A percentile compares a stretch with the other conserved stretches of the same genome.
Conservation (phyloP, 2,113 vertebrate genomes). For the Rhabdomys dilectus region DNA sequence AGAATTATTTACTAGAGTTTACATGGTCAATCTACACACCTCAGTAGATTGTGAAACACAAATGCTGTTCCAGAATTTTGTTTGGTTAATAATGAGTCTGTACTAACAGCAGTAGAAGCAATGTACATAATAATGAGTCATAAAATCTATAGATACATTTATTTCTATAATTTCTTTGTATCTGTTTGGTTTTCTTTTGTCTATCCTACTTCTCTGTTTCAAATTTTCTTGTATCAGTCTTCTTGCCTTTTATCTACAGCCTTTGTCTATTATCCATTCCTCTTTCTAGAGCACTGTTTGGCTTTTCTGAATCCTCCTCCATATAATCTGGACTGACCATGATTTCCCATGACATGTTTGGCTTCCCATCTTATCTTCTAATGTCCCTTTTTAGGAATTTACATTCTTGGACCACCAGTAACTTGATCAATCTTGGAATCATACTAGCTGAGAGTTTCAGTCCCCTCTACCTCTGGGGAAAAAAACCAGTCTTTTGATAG, state of each 20-base stretch:
- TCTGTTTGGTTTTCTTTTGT: constrained; percentile 57
- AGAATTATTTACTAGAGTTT: background rate
- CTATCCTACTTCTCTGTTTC: constrained; percentile 73
- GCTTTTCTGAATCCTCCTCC: constrained; percentile 73
- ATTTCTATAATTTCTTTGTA: constrained; percentile 45
- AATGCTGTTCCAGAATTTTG: background rate
- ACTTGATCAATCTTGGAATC: background rate
- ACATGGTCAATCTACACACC: background rate
- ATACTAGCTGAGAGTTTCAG: constrained; percentile 22
- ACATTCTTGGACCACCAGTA: constrained; percentile 60
- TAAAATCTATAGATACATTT: constrained; percentile 2
- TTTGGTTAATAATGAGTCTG: background rate
- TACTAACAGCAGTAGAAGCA: background rate
- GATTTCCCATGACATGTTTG: background rate
- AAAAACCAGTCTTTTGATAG: constrained; percentile 28
- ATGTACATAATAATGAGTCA: background rate
- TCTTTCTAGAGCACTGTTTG: constrained; percentile 53
- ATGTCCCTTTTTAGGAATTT: constrained; percentile 63
- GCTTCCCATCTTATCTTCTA: background rate
- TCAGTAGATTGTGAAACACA: background rate
- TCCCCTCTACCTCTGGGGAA: constrained; percentile 25
- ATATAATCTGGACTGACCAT: constrained; percentile 37
- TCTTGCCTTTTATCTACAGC: constrained; percentile 72
- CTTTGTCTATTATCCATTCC: constrained; percentile 78
- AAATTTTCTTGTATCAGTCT: constrained; percentile 72